Evolutionary conservation across 2,797 vertebrate species (phyloP).

Genomic region (Crypturellus tataupa): DNA sequence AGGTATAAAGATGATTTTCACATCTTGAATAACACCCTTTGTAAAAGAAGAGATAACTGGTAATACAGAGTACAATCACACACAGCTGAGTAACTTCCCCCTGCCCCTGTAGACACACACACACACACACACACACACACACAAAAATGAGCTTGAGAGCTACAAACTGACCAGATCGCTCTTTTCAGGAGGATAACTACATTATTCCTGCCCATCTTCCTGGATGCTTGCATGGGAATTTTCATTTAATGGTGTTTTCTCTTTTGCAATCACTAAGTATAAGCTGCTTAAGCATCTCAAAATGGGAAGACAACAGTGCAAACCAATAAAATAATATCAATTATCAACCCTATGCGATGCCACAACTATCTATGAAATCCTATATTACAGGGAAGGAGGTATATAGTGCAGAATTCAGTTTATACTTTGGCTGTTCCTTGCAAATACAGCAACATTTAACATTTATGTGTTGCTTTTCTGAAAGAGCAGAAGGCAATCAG

Average conservation of each 20-base stretch:
- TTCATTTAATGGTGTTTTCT: background rate
- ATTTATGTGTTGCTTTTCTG: constrained; percentile 39
- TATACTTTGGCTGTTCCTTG: background rate
- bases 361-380: constrained; percentile 19
- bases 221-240: background rate
- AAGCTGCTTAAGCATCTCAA: constrained; percentile 31
- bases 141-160: background rate
- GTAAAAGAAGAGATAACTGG: constrained; percentile 74
- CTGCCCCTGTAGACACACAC: too few relatives aligned
- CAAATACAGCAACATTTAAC: constrained; percentile 52
- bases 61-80: constrained; percentile 28
- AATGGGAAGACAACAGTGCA: background rate
- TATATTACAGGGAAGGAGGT: background rate
- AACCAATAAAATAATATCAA: background rate
- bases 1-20: constrained; percentile 92
- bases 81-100: background rate
- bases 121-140: too few relatives aligned
- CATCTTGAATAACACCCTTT: constrained; percentile 94
- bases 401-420: background rate
- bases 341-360: background rate
- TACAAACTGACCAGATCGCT: background rate
- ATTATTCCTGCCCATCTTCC: background rate
- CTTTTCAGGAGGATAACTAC: background rate
- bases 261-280: background rate
- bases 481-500: constrained; percentile 59